A percentile compares a stretch with the other conserved stretches of the same genome.
These are phyloP conservation scores for Mactra quadrangularis DNA, from an alignment of 1,140 invertebrate genomes.

Conservation along the genomic window DNA sequence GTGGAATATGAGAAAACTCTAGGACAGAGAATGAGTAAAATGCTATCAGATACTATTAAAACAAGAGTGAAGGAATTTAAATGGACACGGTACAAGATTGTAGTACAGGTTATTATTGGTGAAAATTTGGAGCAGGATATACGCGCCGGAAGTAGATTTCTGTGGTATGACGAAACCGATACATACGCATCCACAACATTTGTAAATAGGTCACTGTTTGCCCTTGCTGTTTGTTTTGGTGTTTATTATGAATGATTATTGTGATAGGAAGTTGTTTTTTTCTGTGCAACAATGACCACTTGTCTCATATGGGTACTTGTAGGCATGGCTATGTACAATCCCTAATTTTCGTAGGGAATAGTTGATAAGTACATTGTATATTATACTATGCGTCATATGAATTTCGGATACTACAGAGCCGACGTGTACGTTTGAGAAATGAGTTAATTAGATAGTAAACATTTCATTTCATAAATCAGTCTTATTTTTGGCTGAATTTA, in stretches of 20 bases:
- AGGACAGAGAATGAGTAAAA: constrained; percentile 47
- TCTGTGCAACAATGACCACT: neutral
- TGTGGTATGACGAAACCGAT: constrained; percentile 70
- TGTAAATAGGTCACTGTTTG: constrained; percentile 66
- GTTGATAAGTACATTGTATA: too few species aligned
- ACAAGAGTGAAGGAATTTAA: constrained; percentile 64
- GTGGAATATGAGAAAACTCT: constrained; percentile 58
- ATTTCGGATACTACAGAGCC: too few species aligned
- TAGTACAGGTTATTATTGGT: constrained; percentile 67
- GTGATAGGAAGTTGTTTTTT: neutral
- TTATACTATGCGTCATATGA: too few species aligned
- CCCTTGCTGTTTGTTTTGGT: constrained; percentile 69
- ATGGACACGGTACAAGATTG: constrained; percentile 67
- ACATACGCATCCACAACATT: constrained; percentile 66
- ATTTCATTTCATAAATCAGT: too few species aligned
- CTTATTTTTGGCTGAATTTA: too few species aligned
- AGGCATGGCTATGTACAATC: neutral
- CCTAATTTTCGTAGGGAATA: neutral
- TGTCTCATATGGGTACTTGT: neutral
- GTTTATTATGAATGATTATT: constrained; percentile 69
- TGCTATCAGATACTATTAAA: constrained; percentile 63
- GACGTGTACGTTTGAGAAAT: too few species aligned
- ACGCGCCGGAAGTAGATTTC: constrained; percentile 67
- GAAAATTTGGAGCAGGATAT: constrained; percentile 69
- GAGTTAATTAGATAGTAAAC: too few species aligned